phyloP scores from a whole-genome alignment of 1,140 invertebrate species.

The Choristoneura fumiferana region DNA sequence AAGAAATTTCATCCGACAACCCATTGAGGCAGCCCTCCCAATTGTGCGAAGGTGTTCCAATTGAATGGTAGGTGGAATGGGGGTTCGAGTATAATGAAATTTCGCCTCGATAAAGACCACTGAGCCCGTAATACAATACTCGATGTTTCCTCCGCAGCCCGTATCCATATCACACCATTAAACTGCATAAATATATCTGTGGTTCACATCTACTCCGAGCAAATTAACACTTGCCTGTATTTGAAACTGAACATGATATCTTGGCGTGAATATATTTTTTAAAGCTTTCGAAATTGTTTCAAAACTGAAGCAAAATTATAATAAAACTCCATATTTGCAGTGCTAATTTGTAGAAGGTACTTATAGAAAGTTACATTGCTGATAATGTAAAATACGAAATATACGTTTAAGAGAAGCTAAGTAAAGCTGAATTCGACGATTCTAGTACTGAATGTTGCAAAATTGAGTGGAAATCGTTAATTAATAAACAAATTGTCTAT shows the following conservation, averaged over 20 bases:
- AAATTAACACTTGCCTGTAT: conserved; percentile 48
- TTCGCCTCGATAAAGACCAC: conserved; percentile 72
- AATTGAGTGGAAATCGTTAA: too few species aligned
- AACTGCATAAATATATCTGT: conserved; percentile 70
- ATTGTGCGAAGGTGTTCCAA: conserved; percentile 76
- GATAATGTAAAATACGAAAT: too few species aligned
- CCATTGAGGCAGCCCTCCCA: conserved; percentile 73
- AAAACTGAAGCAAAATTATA: too few species aligned
- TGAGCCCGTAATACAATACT: conserved; percentile 74
- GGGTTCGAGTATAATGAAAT: conserved; percentile 74
- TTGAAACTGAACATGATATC: conserved; percentile 21
- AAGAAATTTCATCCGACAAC: conserved; percentile 76
- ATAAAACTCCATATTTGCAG: too few species aligned
- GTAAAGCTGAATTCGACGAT: too few species aligned
- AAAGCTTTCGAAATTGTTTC: background rate
- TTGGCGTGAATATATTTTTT: background rate
- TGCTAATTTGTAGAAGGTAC: too few species aligned
- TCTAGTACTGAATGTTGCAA: too few species aligned
- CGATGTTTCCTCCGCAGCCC: conserved; percentile 70
- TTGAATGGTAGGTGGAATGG: conserved; percentile 70
- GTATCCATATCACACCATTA: conserved; percentile 74
- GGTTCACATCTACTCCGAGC: conserved; percentile 65
- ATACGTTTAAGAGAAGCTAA: background rate
- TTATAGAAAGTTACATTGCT: too few species aligned
- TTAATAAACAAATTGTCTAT: conserved; percentile 6